These are phyloP conservation scores for Heteropelma amictum DNA, from an alignment of 2,888 invertebrate genomes.

Conservation along the genomic window DNA sequence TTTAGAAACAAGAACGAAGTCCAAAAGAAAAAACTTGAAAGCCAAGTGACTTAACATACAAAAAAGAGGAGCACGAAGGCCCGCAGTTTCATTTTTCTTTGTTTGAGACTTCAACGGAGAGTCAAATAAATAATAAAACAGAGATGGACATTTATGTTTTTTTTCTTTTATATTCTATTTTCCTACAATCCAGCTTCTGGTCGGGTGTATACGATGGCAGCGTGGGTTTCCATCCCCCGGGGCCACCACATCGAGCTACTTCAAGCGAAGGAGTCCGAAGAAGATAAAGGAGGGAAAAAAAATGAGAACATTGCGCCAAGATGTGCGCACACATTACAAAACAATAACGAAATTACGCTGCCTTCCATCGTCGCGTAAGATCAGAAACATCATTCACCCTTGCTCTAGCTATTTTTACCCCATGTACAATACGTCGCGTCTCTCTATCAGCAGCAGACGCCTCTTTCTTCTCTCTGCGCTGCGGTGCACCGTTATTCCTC, in stretches of 20 bases:
- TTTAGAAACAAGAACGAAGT: too few species aligned
- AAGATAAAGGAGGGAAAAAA: not conserved
- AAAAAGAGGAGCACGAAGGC: too few species aligned
- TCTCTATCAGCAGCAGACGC: slow-evolving; percentile 3
- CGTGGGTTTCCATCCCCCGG: slow-evolving; percentile 12
- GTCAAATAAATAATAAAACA: not conserved
- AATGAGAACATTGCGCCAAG: slow-evolving; percentile 49
- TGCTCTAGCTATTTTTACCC: slow-evolving; percentile 13
- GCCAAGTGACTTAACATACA: too few species aligned
- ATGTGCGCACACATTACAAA: slow-evolving; percentile 51
- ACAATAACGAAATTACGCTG: slow-evolving; percentile 59
- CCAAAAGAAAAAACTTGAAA: too few species aligned
- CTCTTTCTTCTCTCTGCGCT: not conserved
- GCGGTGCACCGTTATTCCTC: slow-evolving; percentile 11
- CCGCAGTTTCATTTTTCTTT: not conserved
- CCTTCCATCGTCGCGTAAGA: not conserved
- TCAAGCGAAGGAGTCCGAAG: not conserved
- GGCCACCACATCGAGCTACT: not conserved
- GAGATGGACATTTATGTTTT: not conserved
- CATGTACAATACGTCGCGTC: slow-evolving; percentile 14
- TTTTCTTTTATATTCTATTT: slow-evolving; percentile 1
- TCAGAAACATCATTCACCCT: slow-evolving; percentile 24
- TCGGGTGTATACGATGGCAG: slow-evolving; percentile 3
- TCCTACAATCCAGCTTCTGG: not conserved
- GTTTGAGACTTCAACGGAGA: not conserved